These are phyloP conservation scores for Archivesica marissinica DNA, from an alignment of 1,140 invertebrate genomes.

Conservation along the genomic window DNA sequence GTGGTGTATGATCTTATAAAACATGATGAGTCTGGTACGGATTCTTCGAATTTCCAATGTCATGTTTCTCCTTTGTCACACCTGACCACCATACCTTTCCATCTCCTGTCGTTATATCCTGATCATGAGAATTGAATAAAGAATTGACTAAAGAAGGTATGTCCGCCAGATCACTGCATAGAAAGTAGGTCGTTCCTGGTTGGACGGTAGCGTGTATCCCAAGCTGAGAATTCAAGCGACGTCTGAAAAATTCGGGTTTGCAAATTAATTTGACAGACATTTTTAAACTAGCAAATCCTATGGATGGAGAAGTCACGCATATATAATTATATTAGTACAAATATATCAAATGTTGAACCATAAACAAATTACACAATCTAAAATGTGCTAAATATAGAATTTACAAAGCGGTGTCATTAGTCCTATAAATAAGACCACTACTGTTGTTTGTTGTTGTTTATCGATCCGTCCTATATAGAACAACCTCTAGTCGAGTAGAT, in stretches of 20 bases:
- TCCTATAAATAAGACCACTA: no score
- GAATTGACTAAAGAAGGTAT: neutral
- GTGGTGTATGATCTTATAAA: no score
- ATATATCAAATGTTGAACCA: neutral
- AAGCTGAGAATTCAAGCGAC: neutral
- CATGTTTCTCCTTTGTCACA: no score
- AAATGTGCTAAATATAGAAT: constrained; percentile 1
- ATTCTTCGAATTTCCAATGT: no score
- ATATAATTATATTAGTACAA: neutral
- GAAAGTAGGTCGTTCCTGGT: constrained; percentile 14
- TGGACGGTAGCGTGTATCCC: neutral
- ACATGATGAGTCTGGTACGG: no score
- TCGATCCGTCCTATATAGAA: no score
- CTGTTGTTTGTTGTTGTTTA: no score
- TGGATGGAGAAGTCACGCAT: neutral
- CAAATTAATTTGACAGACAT: constrained; percentile 8
- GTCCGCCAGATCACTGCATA: neutral
- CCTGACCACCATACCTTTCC: no score
- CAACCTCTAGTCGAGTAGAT: no score
- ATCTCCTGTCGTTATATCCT: neutral
- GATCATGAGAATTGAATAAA: neutral
- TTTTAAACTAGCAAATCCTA: neutral
- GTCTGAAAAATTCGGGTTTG: neutral
- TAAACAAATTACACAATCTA: constrained; percentile 1
- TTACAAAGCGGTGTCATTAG: constrained; percentile 22